Percentiles rank a stretch among this genome's conserved stretches.
phyloP scores from a whole-genome alignment of 2,113 vertebrate genomes.

The Mus pahari region DNA sequence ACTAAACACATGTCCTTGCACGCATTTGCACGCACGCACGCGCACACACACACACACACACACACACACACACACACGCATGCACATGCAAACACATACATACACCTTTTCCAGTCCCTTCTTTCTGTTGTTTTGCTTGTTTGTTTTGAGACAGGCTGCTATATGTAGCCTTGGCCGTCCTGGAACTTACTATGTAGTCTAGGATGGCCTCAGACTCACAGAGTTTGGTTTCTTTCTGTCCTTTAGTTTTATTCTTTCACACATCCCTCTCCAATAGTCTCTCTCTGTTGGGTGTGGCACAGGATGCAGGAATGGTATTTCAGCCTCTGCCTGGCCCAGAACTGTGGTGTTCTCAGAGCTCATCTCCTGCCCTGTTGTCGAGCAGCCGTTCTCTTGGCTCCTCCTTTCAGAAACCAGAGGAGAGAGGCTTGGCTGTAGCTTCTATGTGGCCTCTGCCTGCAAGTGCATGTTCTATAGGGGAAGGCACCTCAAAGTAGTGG shows the following conservation, averaged over 20 bases:
- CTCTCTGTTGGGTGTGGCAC: background rate
- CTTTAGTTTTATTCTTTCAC: background rate
- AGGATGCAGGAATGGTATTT: background rate
- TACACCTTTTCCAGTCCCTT: background rate
- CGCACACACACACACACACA: background rate
- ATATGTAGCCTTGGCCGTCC: background rate
- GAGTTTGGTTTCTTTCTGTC: background rate
- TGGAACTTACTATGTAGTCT: background rate
- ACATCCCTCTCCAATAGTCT: background rate
- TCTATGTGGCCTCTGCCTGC: background rate
- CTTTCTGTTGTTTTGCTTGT: background rate
- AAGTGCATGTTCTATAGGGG: background rate
- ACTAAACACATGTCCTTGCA: background rate
- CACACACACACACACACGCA: background rate
- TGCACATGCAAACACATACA: background rate
- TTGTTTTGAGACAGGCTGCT: background rate
- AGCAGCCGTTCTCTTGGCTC: conserved; percentile 1
- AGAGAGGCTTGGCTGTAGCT: background rate
- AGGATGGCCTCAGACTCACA: background rate
- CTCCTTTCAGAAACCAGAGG: background rate
- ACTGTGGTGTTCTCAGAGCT: background rate
- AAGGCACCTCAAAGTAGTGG: conserved; percentile 14
- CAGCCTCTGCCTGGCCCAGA: background rate
- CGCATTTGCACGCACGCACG: fast-evolving
- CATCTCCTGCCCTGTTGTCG: background rate